Base-by-base conservation (phyloP, 2,888 invertebrate genomes). In the Drosophila phalerata region DNA sequence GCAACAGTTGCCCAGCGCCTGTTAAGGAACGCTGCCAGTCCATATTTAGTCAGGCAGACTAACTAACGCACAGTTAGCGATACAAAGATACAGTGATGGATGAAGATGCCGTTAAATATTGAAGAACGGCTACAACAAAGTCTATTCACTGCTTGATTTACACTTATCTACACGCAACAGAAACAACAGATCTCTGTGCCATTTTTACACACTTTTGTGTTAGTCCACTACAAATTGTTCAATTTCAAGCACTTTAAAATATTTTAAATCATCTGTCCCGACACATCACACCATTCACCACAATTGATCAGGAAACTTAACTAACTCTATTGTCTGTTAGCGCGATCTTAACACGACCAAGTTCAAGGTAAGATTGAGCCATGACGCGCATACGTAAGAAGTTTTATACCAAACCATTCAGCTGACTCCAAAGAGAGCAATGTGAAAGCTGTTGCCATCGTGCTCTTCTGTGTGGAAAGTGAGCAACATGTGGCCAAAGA, bases 341-440 rank as follows among this genome's bases (percentile, higher is more conserved):
- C 32, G 49, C 88, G 85, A 88, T 90, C 84, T 81, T 73, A 67
- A 71, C 90, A 80, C 90, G 85, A 90, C 84, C 92, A 92, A 92
- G 92, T 92, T 92, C 92, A 92, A 92, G 92, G 92, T 92, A 92
- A 91, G 89, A 89, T 92, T 92, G 85, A 92, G 85, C 91, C 91
- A 90, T 91, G 91, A 90, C 91, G 89, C 81, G 91, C 91, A 91
- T 91, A 91, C 89, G 86, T 89, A 92, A 92, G 91, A 92, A 91
- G 91, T 91, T 92, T 90, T 92, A 92, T 92, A 92, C 91, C 85
- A 75, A 73, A 65, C 55, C 62, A 40, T 55, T 43, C 69, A 67
- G 62, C 70, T 56, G 58, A 28, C 58, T 55, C 25, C 64, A 43
- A 86, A 88, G 89, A 84, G 89, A 60, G 69, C 65, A 38, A 64